Evolutionary conservation across 2,888 invertebrate species (phyloP).

Genomic region (Oconnorella tubifera): DNA sequence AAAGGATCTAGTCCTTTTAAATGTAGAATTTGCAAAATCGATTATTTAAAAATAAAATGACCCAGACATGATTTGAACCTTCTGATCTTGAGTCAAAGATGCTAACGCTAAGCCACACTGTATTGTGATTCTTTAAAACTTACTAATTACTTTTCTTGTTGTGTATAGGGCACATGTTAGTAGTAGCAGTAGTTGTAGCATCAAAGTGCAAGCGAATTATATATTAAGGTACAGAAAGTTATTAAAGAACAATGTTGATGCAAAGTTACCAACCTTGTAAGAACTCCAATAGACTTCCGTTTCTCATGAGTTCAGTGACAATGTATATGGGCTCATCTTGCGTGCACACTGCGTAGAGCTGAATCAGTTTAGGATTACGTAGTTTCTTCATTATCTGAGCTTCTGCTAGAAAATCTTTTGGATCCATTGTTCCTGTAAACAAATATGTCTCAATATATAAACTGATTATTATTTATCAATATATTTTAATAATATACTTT

Average conservation of each 20-base stretch:
- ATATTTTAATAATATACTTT: not conserved
- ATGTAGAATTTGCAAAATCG: no score
- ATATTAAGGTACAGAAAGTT: no score
- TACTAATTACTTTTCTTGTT: not conserved
- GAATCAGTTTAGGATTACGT: conserved; percentile 91
- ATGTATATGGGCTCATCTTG: conserved; percentile 98
- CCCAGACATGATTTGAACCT: no score
- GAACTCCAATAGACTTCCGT: conserved; percentile 92
- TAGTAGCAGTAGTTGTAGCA: no score
- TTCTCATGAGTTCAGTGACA: conserved; percentile 98
- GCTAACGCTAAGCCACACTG: no score
- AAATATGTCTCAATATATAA: no score
- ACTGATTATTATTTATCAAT: not conserved
- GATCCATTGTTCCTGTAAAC: conserved; percentile 75
- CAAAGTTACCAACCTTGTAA: conserved; percentile 66
- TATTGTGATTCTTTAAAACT: no score
- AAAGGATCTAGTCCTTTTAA: not conserved
- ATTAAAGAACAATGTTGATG: no score
- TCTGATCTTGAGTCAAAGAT: no score
- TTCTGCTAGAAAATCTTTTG: conserved; percentile 98
- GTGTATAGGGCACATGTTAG: no score
- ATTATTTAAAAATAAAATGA: no score
- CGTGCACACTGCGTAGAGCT: conserved; percentile 97
- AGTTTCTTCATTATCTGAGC: conserved; percentile 99
- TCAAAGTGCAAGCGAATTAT: no score